Conservation (phyloP, 1,140 invertebrate genomes). For the Leptestheria dahalacensis region DNA sequence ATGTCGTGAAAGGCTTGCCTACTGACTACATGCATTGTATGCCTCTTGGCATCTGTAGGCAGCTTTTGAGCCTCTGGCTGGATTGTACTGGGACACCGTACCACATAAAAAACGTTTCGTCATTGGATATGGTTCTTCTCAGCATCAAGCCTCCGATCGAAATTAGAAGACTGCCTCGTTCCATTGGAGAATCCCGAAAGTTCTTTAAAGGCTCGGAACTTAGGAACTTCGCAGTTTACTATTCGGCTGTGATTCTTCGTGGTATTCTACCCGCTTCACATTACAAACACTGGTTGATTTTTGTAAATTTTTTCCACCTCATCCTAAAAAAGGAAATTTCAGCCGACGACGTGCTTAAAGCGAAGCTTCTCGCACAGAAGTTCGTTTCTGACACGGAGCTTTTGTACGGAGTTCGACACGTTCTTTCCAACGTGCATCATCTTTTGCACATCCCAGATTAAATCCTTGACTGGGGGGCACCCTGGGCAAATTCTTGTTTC, state of each 20-base stretch:
- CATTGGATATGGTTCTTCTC: neutral
- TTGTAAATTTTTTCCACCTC: conserved; percentile 9
- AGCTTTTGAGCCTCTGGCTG: neutral
- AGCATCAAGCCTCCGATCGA: neutral
- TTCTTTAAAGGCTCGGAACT: conserved; percentile 8
- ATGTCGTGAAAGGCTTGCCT: neutral
- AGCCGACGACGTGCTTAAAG: neutral
- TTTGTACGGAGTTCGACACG: conserved; percentile 1
- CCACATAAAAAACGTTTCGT: neutral
- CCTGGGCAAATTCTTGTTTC: too few species aligned
- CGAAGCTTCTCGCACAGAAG: neutral
- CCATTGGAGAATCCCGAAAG: neutral
- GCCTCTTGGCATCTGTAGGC: conserved; percentile 1
- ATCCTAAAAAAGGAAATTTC: conserved; percentile 1
- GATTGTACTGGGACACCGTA: neutral
- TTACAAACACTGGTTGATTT: conserved; percentile 8
- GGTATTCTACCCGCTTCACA: neutral
- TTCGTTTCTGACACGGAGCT: neutral
- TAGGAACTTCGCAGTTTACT: conserved; percentile 4
- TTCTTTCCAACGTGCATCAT: conserved; percentile 4
- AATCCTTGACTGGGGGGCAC: too few species aligned
- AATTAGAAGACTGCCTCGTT: neutral
- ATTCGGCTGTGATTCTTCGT: conserved; percentile 2
- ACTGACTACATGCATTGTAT: conserved; percentile 7
- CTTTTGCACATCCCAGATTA: neutral